Evolutionary conservation across 2,113 vertebrate genomes (phyloP).

Genomic region (Salminus brasiliensis): DNA sequence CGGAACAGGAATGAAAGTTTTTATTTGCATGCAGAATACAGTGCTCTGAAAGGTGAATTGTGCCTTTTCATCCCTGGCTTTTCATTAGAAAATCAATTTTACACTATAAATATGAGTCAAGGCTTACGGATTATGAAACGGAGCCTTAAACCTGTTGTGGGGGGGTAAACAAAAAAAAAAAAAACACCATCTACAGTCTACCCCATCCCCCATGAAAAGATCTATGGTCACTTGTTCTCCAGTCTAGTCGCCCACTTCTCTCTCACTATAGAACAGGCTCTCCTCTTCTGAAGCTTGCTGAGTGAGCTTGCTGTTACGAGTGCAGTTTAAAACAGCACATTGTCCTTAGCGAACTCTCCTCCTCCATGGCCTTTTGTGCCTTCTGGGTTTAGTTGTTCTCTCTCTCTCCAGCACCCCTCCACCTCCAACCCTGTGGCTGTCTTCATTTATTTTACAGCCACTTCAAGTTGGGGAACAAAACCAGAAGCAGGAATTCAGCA

Average conservation of each 20-base stretch:
- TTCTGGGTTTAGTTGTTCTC: background rate
- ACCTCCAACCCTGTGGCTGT: background rate
- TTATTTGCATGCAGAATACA: background rate
- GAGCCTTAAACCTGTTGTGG: background rate
- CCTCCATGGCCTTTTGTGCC: background rate
- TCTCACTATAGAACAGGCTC: background rate
- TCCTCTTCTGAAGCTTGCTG: background rate
- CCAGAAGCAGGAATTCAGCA: conserved; percentile 6
- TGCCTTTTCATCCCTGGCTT: background rate
- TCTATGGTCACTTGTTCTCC: background rate
- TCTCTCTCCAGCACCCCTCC: background rate
- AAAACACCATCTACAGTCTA: background rate
- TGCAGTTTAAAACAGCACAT: background rate
- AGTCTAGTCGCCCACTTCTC: background rate
- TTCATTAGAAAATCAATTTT: conserved; percentile 26
- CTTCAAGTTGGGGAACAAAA: conserved; percentile 11
- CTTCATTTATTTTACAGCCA: conserved; percentile 12
- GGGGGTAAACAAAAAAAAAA: background rate
- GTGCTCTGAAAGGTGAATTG: background rate
- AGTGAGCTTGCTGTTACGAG: background rate
- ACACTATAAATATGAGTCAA: conserved; percentile 27
- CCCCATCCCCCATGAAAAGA: background rate
- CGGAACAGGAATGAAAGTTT: conserved; percentile 20
- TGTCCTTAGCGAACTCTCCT: conserved; percentile 9
- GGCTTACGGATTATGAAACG: conserved; percentile 26